A percentile compares a stretch with the other conserved stretches of the same genome.
Evolutionary conservation across 2,797 vertebrate species (phyloP).

Genomic region (Acanthiza pusilla): DNA sequence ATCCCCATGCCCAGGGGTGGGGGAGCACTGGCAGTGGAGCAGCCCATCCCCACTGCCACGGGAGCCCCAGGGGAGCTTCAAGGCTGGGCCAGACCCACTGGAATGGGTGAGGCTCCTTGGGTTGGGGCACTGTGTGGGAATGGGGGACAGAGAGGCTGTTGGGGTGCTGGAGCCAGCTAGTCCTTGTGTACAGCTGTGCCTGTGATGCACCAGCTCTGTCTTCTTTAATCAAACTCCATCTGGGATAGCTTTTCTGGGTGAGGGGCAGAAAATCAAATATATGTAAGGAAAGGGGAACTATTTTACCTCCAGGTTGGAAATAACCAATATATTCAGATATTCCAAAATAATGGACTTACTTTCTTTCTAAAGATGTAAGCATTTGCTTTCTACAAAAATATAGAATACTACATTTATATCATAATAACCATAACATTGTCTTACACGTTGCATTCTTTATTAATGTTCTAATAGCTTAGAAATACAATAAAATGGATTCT

Average conservation of each 20-base stretch:
- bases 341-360: neutral
- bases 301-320: neutral
- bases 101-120: accelerated
- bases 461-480: neutral
- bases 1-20: accelerated
- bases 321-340: neutral
- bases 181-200: too few relatives aligned
- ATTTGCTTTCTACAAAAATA: neutral
- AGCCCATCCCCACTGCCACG: accelerated
- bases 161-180: neutral
- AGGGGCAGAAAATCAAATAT: neutral
- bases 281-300: neutral
- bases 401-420: neutral
- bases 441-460: neutral
- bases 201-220: accelerated
- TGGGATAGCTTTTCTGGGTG: accelerated
- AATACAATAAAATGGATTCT: neutral
- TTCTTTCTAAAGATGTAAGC: neutral
- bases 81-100: accelerated
- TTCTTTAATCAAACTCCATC: neutral
- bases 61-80: accelerated
- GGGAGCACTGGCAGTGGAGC: accelerated
- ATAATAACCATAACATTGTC: neutral
- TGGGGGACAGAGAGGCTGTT: too few relatives aligned
- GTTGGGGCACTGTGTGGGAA: accelerated